These are phyloP conservation scores for mouse (Mus musculus) DNA, from an alignment of 2,113 vertebrate genomes.

Conservation along the genomic window DNA sequence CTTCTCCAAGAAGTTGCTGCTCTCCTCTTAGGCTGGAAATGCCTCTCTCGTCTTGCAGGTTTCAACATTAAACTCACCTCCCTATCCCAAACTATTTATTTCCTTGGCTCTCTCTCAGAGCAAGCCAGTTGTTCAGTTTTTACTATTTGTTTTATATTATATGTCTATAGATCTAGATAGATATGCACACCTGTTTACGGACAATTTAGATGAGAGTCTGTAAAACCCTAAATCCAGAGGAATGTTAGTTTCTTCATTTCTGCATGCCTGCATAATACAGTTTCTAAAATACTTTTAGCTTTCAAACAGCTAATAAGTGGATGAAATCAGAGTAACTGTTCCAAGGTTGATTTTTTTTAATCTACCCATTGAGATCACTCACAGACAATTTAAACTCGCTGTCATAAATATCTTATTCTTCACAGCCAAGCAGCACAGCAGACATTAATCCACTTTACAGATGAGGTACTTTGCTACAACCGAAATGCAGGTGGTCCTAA, in stretches of 20 bases:
- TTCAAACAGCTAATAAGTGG: not conserved
- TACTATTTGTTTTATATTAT: not conserved
- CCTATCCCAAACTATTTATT: not conserved
- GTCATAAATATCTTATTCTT: not conserved
- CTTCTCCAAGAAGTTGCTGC: not conserved
- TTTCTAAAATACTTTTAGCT: not conserved
- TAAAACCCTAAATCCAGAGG: not conserved
- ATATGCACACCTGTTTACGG: not conserved
- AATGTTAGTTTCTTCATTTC: not conserved
- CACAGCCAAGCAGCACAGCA: not conserved
- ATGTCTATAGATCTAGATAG: not conserved
- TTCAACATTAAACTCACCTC: conserved; percentile 28
- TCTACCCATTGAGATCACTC: not conserved
- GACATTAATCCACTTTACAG: not conserved
- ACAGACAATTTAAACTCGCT: not conserved
- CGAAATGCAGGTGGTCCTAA: not conserved
- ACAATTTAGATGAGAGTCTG: not conserved
- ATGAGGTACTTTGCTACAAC: not conserved
- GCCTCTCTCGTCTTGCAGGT: not conserved
- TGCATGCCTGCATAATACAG: not conserved
- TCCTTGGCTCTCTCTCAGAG: not conserved
- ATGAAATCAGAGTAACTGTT: not conserved
- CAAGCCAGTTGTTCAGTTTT: not conserved
- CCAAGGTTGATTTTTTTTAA: not conserved
- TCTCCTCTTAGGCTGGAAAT: conserved; percentile 17